These are phyloP conservation scores for Lasioglossum calceatum DNA, from an alignment of 2,888 invertebrate species.

Conservation along the genomic window DNA sequence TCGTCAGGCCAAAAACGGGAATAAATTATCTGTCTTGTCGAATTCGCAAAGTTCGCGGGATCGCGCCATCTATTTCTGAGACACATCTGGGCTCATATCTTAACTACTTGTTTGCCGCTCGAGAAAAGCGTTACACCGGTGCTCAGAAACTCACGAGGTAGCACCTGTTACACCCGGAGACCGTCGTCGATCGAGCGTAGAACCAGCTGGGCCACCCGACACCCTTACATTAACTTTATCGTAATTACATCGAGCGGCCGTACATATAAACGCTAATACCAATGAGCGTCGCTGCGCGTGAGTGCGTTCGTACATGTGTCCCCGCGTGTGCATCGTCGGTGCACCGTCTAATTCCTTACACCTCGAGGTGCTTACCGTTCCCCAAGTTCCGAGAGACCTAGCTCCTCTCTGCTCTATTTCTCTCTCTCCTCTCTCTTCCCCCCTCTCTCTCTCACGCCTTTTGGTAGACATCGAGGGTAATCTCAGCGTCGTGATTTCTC, in stretches of 20 bases:
- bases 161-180: slow-evolving; percentile 78
- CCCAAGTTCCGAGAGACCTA: slow-evolving; percentile 42
- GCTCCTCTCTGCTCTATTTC: slow-evolving; percentile 28
- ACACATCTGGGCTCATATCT: slow-evolving; percentile 56
- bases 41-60: slow-evolving; percentile 40
- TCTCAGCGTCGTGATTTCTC: slow-evolving; percentile 57
- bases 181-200: slow-evolving; percentile 71
- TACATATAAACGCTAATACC: slow-evolving; percentile 51
- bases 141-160: slow-evolving; percentile 70
- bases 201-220: slow-evolving; percentile 75
- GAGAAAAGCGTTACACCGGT: slow-evolving; percentile 45
- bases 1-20: not conserved
- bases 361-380: slow-evolving; percentile 55
- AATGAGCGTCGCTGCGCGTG: slow-evolving; percentile 23
- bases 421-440: not conserved
- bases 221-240: slow-evolving; percentile 80
- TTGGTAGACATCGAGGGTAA: slow-evolving; percentile 30
- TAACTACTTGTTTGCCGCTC: slow-evolving; percentile 38
- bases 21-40: not conserved
- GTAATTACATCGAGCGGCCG: slow-evolving; percentile 77
- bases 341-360: slow-evolving; percentile 62
- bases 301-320: slow-evolving; percentile 18
- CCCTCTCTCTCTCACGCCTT: not conserved
- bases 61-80: slow-evolving; percentile 36
- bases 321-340: slow-evolving; percentile 31